These are phyloP conservation scores for Copidosoma aretas DNA, from an alignment of 2,888 invertebrate species.

Conservation along the genomic window DNA sequence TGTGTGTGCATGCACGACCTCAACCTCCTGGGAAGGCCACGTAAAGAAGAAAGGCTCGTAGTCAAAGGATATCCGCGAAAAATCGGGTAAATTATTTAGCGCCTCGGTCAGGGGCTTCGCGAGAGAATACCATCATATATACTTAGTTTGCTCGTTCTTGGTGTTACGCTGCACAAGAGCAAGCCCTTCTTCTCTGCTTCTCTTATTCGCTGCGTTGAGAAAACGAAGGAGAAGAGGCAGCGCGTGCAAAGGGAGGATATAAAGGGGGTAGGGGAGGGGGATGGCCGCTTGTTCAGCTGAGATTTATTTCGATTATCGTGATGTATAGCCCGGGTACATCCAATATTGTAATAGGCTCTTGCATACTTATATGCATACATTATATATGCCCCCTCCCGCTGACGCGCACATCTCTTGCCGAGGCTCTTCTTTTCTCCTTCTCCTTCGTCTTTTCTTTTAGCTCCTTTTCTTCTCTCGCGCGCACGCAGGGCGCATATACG, in stretches of 20 bases:
- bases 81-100: constrained; percentile 50
- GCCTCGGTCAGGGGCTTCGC: constrained; percentile 33
- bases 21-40: neutral
- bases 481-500: neutral
- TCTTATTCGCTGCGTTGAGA: neutral
- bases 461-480: constrained; percentile 4
- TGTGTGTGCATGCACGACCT: neutral
- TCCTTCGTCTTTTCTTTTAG: neutral
- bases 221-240: neutral
- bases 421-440: too few species aligned
- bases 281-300: constrained; percentile 57
- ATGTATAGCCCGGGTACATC: constrained; percentile 57
- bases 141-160: constrained; percentile 3
- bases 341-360: constrained; percentile 60
- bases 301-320: constrained; percentile 61
- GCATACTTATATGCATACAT: constrained; percentile 49
- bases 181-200: neutral
- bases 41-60: neutral
- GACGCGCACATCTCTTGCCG: too few species aligned
- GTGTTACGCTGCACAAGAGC: too few species aligned
- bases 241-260: neutral
- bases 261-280: constrained; percentile 36
- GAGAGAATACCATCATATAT: neutral
- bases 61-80: constrained; percentile 38
- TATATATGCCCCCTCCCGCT: constrained; percentile 34